Conservation (phyloP, 2,797 vertebrate species). For the Cyclura pinguis region DNA sequence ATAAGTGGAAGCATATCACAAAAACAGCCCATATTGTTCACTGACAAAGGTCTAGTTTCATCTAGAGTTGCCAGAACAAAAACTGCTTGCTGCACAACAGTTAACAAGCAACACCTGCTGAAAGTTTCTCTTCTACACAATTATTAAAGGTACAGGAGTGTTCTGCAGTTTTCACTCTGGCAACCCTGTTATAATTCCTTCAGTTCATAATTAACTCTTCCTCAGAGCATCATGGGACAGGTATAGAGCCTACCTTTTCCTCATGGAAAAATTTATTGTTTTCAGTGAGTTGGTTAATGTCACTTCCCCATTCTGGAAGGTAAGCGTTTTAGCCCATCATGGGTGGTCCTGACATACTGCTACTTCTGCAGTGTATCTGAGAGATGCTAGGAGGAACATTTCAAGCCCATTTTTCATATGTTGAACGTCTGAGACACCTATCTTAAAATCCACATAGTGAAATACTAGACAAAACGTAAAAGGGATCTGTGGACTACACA, state of each 20-base stretch:
- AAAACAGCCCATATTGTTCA: not conserved
- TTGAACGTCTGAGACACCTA: slow-evolving; percentile 61
- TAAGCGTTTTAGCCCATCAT: not conserved
- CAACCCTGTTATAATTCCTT: not conserved
- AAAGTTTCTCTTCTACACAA: no score
- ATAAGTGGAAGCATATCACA: not conserved
- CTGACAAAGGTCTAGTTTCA: not conserved
- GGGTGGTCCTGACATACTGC: not conserved
- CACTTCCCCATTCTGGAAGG: not conserved
- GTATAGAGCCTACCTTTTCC: not conserved
- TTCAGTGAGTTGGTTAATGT: not conserved
- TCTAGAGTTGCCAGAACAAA: not conserved
- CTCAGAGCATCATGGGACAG: not conserved
- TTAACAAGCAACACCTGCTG: no score
- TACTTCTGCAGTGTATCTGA: not conserved
- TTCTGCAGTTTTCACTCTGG: no score
- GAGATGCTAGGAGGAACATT: slow-evolving; percentile 13
- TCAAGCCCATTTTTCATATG: slow-evolving; percentile 59
- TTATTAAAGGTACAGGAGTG: no score
- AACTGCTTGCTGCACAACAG: no score
- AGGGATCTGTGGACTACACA: slow-evolving; percentile 55
- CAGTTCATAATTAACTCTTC: not conserved
- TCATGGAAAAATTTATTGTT: not conserved
- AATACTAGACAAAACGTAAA: slow-evolving; percentile 60
- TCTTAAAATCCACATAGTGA: slow-evolving; percentile 61